These are phyloP conservation scores for Mesembrinibis cayennensis DNA, from an alignment of 2,113 vertebrate genomes.

Conservation along the genomic window DNA sequence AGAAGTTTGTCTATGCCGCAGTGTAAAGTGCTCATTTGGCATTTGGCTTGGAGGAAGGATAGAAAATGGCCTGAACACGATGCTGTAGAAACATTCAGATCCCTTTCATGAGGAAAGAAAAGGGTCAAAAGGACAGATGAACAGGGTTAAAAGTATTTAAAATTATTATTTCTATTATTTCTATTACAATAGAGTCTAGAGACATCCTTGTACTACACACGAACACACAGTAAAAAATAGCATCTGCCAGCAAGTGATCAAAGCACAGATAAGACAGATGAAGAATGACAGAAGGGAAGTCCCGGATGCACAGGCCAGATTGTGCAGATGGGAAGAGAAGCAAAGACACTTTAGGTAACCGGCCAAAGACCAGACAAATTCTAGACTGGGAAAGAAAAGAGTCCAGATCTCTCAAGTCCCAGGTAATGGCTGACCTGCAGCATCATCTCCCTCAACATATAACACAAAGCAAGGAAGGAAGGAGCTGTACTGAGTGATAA, in stretches of 20 bases:
- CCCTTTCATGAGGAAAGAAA: background rate
- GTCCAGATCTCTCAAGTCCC: background rate
- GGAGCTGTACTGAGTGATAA: background rate
- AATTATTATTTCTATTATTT: background rate
- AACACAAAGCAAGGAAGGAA: background rate
- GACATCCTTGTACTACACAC: background rate
- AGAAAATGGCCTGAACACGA: background rate
- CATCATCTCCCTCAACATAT: background rate
- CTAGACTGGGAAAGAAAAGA: background rate
- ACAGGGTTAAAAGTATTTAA: background rate
- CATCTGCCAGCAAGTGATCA: background rate
- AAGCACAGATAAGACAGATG: background rate
- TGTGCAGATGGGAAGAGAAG: background rate
- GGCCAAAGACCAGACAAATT: background rate
- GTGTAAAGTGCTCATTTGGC: background rate
- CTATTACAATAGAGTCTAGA: background rate
- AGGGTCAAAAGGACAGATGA: background rate
- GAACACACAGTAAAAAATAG: background rate
- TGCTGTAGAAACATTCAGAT: background rate
- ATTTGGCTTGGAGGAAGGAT: background rate
- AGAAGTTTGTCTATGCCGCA: background rate
- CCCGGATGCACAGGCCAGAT: background rate
- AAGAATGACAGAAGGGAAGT: slow-evolving; percentile 20
- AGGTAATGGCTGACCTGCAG: background rate
- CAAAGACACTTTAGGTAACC: background rate